A percentile compares a stretch with the other conserved stretches of the same genome.
These are phyloP conservation scores for Premnoplex brunnescens DNA, from an alignment of 2,797 vertebrate genomes.

Conservation along the genomic window DNA sequence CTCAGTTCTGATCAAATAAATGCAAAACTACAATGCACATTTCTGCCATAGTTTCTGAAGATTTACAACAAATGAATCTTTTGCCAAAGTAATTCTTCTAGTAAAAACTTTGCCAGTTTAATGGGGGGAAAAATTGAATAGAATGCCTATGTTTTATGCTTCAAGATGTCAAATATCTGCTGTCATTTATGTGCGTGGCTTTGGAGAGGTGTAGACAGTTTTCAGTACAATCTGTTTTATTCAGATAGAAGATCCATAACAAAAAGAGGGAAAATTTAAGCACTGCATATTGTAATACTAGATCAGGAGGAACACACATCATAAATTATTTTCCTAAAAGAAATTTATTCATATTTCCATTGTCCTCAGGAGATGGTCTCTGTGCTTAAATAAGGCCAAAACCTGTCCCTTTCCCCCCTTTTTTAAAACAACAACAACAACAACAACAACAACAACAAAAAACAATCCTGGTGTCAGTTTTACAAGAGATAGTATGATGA, in stretches of 20 bases:
- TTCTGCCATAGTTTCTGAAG: background rate
- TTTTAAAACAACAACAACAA: background rate
- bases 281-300: background rate
- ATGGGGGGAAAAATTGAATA: background rate
- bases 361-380: background rate
- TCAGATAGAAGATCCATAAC: background rate
- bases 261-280: background rate
- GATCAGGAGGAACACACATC: background rate
- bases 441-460: too few species aligned
- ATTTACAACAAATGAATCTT: background rate
- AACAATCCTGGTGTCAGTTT: background rate
- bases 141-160: background rate
- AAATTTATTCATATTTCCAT: background rate
- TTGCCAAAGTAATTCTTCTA: background rate
- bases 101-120: background rate
- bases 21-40: background rate
- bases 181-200: background rate
- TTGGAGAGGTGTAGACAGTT: background rate
- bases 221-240: background rate
- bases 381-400: background rate
- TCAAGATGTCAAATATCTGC: background rate
- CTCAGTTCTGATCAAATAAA: background rate
- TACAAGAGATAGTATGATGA: background rate
- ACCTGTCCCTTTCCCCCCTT: background rate
- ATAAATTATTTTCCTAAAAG: background rate